Evolutionary conservation across 2,888 invertebrate species (phyloP).

Genomic region (Amiota communis): DNA sequence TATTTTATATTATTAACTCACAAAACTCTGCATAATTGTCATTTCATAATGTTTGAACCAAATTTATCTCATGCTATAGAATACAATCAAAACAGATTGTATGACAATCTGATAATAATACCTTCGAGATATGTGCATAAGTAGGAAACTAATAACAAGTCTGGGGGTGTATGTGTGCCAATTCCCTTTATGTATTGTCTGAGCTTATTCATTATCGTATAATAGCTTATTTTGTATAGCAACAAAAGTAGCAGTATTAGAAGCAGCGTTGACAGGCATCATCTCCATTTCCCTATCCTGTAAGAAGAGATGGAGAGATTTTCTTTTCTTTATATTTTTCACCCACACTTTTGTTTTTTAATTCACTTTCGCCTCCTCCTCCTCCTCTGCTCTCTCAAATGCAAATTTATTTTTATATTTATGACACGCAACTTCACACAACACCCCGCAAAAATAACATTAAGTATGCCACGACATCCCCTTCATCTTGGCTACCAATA

Average conservation of each 20-base stretch:
- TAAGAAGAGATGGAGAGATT: too few species aligned
- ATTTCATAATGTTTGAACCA: too few species aligned
- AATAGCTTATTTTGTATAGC: conserved; percentile 7
- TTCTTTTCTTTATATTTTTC: too few species aligned
- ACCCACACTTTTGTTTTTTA: not conserved
- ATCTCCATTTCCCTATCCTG: too few species aligned
- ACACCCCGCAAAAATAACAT: conserved; percentile 57
- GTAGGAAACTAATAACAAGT: conserved; percentile 31
- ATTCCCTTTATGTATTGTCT: conserved; percentile 66
- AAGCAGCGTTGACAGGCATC: conserved; percentile 21
- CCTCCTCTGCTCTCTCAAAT: conserved; percentile 34
- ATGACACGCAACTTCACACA: conserved; percentile 65
- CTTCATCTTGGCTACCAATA: conserved; percentile 56
- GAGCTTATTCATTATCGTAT: conserved; percentile 6
- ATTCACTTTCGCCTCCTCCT: not conserved
- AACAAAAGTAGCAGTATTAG: not conserved
- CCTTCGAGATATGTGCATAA: conserved; percentile 54
- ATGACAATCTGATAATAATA: conserved; percentile 66
- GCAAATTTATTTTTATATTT: conserved; percentile 70
- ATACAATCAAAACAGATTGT: conserved; percentile 44
- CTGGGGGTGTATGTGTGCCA: conserved; percentile 38
- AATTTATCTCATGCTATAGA: too few species aligned
- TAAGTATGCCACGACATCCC: conserved; percentile 4
- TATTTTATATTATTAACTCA: too few species aligned
- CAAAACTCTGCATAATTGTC: too few species aligned